These are phyloP conservation scores for Hirundo rustica DNA, from an alignment of 2,797 vertebrate genomes.

Conservation along the genomic window DNA sequence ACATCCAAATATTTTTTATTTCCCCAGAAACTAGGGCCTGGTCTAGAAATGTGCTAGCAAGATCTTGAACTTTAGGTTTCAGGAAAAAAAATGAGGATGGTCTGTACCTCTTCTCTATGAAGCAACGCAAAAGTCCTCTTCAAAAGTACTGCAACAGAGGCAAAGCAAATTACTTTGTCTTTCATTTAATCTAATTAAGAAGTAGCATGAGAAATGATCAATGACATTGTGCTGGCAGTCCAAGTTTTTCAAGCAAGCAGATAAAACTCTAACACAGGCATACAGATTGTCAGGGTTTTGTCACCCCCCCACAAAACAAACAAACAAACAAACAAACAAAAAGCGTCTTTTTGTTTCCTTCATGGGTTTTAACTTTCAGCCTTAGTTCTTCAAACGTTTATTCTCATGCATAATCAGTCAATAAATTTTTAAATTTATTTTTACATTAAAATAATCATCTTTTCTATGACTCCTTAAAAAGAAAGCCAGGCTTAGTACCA, in stretches of 20 bases:
- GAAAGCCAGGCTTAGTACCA: not conserved
- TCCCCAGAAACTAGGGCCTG: not conserved
- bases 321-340: not conserved
- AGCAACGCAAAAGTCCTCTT: not conserved
- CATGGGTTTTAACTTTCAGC: not conserved
- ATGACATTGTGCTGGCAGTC: not conserved
- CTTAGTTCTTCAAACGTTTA: not conserved
- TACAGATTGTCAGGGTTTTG: not conserved
- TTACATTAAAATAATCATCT: not conserved
- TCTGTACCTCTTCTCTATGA: not conserved
- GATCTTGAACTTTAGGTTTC: not conserved
- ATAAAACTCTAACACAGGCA: not conserved
- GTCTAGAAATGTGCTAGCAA: not conserved
- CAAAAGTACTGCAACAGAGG: not conserved
- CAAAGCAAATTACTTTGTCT: not conserved
- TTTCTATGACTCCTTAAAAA: not conserved
- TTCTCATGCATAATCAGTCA: not conserved
- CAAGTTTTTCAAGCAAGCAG: not conserved
- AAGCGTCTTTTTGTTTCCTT: not conserved
- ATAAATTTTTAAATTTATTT: not conserved
- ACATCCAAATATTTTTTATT: not conserved
- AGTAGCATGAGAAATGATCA: not conserved
- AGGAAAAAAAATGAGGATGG: not conserved
- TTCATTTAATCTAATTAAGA: not conserved
- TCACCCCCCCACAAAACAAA: not conserved